These are phyloP conservation scores for Psilopsiagon aurifrons DNA, from an alignment of 2,113 vertebrate genomes.

Conservation along the genomic window DNA sequence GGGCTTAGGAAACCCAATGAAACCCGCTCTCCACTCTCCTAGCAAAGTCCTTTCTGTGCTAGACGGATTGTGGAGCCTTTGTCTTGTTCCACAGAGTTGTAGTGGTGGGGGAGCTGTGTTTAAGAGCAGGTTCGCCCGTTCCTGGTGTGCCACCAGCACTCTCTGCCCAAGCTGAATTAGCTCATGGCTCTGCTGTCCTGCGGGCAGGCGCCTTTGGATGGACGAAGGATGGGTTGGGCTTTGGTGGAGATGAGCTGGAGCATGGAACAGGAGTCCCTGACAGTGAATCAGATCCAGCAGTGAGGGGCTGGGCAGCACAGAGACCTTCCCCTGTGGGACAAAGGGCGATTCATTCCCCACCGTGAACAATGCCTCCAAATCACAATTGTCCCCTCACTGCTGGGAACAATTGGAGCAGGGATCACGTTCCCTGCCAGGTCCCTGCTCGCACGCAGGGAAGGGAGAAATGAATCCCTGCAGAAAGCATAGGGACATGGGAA, in stretches of 20 bases:
- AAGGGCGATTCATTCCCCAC: constrained; percentile 24
- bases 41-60: neutral
- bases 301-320: accelerated
- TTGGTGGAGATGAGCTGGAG: neutral
- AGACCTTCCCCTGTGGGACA: neutral
- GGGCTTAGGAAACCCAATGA: neutral
- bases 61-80: neutral
- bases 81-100: neutral
- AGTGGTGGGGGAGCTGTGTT: neutral
- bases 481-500: neutral
- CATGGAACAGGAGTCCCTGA: neutral
- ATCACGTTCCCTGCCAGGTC: neutral
- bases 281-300: neutral
- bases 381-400: neutral
- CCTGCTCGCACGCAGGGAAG: neutral
- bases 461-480: neutral
- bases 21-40: neutral
- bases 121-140: neutral
- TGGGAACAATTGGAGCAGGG: neutral
- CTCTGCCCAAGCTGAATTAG: neutral
- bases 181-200: neutral
- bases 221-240: neutral
- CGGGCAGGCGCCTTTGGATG: neutral
- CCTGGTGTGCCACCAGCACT: too few species aligned
- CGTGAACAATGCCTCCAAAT: neutral